Base-by-base conservation (phyloP, 2,888 invertebrate genomes). In the Clunio marinus region DNA sequence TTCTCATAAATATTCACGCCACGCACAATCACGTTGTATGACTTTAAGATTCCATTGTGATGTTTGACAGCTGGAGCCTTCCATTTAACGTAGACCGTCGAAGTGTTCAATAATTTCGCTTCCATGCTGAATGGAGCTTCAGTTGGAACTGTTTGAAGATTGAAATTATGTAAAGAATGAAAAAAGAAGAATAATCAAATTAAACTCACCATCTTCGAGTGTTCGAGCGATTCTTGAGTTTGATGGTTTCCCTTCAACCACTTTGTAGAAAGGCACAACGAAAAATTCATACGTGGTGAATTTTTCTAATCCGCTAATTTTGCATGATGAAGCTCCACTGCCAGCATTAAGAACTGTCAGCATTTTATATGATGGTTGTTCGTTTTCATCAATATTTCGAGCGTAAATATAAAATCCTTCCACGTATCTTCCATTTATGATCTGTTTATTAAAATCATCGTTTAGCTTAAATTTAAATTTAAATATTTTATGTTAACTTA, bases 261-360 rank as follows among this genome's bases (percentile, higher is more conserved):
- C 87, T 78, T 88, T 89, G 79, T 88, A 93, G 81, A 92, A 96
- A 71, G 96, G 95, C 75, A 92, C 86, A 73, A 96, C 84, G 81
- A 95, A 93, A 80, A 96, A 91, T 80, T 94, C 91, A 79, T 96
- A 96, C 77, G 86, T 86, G 70, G 91, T 87, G 79, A 88, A 93
- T 78, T 93, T 91, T 71, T 85, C 82, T 75, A 96, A 82, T 73
- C 87, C 88, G 70, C 87, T 87, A 74, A 90, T 87, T 74, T 88
- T 86, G 77, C 88, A 89, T 68, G 88, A 87, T 51, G 88, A 87
- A 68, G 87, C 83, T 51, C 51, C 51, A 17, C 51, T 51, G 73
- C 88, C 88, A 73, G 88, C 88, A 81, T 89, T 88, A 70, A 89
- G 81, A 74, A 90, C 87, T 70, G 89, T 89, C 74, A 88, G 81